phyloP scores from a whole-genome alignment of 2,113 vertebrate genomes.

The Neofelis nebulosa region DNA sequence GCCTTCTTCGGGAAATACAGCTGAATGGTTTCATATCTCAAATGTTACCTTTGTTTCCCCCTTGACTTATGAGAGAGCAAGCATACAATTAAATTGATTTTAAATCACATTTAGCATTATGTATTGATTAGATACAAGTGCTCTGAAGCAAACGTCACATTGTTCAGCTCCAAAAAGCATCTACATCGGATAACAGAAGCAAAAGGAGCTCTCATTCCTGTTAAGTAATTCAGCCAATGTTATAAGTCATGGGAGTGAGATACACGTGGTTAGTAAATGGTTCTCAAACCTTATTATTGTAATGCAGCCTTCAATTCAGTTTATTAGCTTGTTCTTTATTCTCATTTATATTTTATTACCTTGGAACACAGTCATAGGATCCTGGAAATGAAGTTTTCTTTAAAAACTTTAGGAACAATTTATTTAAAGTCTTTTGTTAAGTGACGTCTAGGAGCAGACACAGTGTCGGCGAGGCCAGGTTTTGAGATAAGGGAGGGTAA shows the following conservation, averaged over 20 bases:
- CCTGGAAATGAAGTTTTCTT: slow-evolving; percentile 78
- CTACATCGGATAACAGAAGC: slow-evolving; percentile 59
- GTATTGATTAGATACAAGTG: slow-evolving; percentile 77
- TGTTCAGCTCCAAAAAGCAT: slow-evolving; percentile 74
- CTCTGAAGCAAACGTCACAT: slow-evolving; percentile 75
- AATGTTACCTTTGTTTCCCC: slow-evolving; percentile 68
- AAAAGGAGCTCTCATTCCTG: slow-evolving; percentile 71
- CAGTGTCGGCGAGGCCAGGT: slow-evolving; percentile 7
- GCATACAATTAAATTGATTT: slow-evolving; percentile 81
- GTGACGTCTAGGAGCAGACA: slow-evolving; percentile 57
- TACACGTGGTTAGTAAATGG: slow-evolving; percentile 70
- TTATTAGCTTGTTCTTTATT: slow-evolving; percentile 81
- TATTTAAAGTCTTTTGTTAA: slow-evolving; percentile 66
- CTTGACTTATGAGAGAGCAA: slow-evolving; percentile 64
- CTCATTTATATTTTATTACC: slow-evolving; percentile 83
- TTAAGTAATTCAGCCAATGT: slow-evolving; percentile 65
- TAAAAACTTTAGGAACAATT: slow-evolving; percentile 40
- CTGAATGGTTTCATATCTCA: slow-evolving; percentile 66
- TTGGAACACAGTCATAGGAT: slow-evolving; percentile 73
- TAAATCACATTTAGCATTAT: slow-evolving; percentile 77
- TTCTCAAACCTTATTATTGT: slow-evolving; percentile 78
- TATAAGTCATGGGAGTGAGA: slow-evolving; percentile 66
- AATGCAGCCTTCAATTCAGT: slow-evolving; percentile 77
- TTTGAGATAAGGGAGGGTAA: slow-evolving; percentile 38
- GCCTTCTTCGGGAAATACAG: slow-evolving; percentile 42